Base-by-base conservation (phyloP, 2,113 vertebrate species). In the Butastur rufipennis region DNA sequence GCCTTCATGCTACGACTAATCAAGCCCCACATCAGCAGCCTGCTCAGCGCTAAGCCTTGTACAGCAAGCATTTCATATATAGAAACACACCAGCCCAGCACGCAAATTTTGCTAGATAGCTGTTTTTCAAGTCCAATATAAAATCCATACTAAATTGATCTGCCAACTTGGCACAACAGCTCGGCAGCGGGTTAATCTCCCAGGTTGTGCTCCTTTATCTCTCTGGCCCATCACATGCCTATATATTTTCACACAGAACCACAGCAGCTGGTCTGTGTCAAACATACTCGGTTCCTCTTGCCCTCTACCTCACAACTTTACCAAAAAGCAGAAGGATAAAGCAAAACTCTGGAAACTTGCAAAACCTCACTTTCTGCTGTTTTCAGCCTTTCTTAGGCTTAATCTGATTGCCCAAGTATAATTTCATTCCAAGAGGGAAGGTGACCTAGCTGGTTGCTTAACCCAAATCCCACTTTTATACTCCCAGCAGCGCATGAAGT, bases 1-100 rank as follows among this genome's bases (percentile, higher is more conserved):
- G 11, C 26, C 34, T 16, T 32, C n/a, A 3, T 6, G 16, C 52
- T 20, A 14, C 27, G 3, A 1, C 58, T 32, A 7, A 5, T 5
- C 36, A 7, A 63, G 17, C 29, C 48, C 23, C 38, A 17, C 38
- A 15, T 15, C 43, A 23, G 55, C 34, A 15, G 7, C 36, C 29
- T 42, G 31, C 61, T n/a, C 47, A 1, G 56, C 13, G 17, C 8
- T 27, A 53, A 52, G 47, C 38, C 48, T n/a, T 9, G 77, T 10
- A 19, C 56, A 47, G 4, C 48, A 14, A 34, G 23, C 61, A 4
- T 8, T 43, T 43, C 8, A 2, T 4, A 5, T 5, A 13, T 38
- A 29, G 48, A 23, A 29, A 53, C 32, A 3, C 11, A 4, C 25
- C 38, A n/a, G 19, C 78, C 25, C 48, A 14, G 3, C 38, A 5